phyloP scores from a whole-genome alignment of 2,888 invertebrate genomes.

The Vesta saturnalis region DNA sequence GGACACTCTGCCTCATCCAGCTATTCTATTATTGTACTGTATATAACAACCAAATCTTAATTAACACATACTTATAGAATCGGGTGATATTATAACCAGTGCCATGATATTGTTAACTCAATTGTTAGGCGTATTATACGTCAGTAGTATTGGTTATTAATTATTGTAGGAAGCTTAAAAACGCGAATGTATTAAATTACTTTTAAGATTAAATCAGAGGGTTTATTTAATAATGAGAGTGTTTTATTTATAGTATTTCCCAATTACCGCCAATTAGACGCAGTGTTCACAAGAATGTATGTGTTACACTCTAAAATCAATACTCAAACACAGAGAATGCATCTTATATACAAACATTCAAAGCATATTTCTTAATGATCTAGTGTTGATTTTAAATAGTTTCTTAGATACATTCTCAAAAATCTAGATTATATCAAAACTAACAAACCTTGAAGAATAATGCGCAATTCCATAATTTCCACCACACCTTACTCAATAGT shows the following conservation, averaged over 20 bases:
- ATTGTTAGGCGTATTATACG: constrained; percentile 61
- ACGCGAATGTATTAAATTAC: constrained; percentile 60
- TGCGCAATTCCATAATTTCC: no score
- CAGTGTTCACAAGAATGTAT: no score
- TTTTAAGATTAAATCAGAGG: constrained; percentile 63
- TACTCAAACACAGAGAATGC: no score
- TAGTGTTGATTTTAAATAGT: no score
- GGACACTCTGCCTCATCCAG: constrained; percentile 53
- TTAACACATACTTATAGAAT: constrained; percentile 63
- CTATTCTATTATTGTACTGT: constrained; percentile 44
- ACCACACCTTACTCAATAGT: no score
- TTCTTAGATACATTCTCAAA: no score
- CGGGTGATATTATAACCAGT: constrained; percentile 65
- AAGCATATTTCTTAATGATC: no score
- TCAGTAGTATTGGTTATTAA: constrained; percentile 62
- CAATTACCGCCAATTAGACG: no score
- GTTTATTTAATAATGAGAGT: constrained; percentile 58
- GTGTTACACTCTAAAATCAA: no score
- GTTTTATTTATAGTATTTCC: constrained; percentile 25
- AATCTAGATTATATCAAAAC: no score
- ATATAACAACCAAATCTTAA: constrained; percentile 58
- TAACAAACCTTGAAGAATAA: no score
- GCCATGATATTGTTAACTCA: constrained; percentile 64
- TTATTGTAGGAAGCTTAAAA: constrained; percentile 58
- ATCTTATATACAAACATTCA: no score